Evolutionary conservation across 2,113 vertebrate genomes (phyloP).

Genomic region (Urocolius indicus): DNA sequence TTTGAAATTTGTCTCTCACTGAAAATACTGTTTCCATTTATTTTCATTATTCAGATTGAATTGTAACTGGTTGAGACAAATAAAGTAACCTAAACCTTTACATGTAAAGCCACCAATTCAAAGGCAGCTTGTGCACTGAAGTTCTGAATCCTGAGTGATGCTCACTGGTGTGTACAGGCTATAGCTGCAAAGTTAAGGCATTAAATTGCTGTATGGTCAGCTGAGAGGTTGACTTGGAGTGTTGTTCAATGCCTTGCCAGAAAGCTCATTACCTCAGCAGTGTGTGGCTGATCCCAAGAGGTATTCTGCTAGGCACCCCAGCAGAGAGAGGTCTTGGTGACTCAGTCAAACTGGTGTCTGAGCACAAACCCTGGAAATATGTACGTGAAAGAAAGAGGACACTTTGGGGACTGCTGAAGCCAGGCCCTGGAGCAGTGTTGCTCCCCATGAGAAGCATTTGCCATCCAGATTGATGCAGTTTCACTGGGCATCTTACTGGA

Average conservation of each 20-base stretch:
- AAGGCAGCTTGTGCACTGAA: neutral
- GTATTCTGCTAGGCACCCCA: neutral
- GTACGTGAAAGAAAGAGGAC: accelerated
- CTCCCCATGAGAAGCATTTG: neutral
- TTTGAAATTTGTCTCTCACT: neutral
- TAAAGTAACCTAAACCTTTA: neutral
- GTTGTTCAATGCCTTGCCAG: neutral
- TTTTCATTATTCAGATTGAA: neutral
- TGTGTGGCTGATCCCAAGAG: neutral
- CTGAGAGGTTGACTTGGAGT: neutral
- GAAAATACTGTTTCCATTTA: neutral
- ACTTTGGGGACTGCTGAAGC: neutral
- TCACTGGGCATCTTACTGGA: neutral
- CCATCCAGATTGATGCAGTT: neutral
- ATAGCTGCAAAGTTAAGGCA: neutral
- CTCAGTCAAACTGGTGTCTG: neutral
- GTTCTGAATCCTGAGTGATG: neutral
- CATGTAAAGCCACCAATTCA: neutral
- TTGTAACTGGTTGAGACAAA: neutral
- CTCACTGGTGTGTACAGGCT: neutral
- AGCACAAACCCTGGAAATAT: neutral
- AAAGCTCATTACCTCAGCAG: neutral
- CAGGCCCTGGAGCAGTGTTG: neutral
- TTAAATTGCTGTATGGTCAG: neutral
- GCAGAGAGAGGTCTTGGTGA: neutral